Conservation (phyloP, 2,888 invertebrate species). For the Agriotes lineatus region DNA sequence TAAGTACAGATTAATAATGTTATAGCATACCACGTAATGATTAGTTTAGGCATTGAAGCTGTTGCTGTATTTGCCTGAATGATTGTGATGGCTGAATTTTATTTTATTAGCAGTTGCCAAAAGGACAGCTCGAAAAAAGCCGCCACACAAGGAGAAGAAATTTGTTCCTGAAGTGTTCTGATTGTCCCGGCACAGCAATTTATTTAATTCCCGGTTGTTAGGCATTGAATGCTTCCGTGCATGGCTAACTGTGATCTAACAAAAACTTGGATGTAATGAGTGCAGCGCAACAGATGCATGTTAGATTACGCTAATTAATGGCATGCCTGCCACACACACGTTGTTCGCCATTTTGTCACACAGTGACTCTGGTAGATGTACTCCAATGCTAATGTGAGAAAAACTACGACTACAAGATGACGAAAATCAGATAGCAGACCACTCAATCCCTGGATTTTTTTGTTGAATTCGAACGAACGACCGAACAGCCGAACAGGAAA, state of each 20-base stretch:
- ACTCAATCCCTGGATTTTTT: too few species aligned
- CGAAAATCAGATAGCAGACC: too few species aligned
- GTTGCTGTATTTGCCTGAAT: slow-evolving; percentile 19
- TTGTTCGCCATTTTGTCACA: slow-evolving; percentile 34
- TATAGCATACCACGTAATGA: slow-evolving; percentile 12
- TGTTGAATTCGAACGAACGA: too few species aligned
- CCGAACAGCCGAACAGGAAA: too few species aligned
- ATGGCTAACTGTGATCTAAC: slow-evolving; percentile 50
- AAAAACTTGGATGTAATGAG: slow-evolving; percentile 51
- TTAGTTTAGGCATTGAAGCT: slow-evolving; percentile 15
- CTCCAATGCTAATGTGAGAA: slow-evolving; percentile 13
- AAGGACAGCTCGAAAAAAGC: too few species aligned
- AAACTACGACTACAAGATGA: background rate
- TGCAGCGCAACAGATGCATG: slow-evolving; percentile 47
- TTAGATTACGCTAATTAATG: slow-evolving; percentile 52
- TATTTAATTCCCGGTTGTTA: slow-evolving; percentile 33
- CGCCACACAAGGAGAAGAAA: background rate
- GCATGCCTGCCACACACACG: slow-evolving; percentile 41
- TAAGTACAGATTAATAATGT: slow-evolving; percentile 14
- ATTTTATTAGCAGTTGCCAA: too few species aligned
- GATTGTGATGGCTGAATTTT: background rate
- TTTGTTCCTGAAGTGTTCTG: slow-evolving; percentile 23
- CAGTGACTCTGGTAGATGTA: slow-evolving; percentile 12
- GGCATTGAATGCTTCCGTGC: slow-evolving; percentile 43
- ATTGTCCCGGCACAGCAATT: slow-evolving; percentile 29